Conservation (phyloP, 2,797 vertebrate species). For the Aeoliscus strigatus region DNA sequence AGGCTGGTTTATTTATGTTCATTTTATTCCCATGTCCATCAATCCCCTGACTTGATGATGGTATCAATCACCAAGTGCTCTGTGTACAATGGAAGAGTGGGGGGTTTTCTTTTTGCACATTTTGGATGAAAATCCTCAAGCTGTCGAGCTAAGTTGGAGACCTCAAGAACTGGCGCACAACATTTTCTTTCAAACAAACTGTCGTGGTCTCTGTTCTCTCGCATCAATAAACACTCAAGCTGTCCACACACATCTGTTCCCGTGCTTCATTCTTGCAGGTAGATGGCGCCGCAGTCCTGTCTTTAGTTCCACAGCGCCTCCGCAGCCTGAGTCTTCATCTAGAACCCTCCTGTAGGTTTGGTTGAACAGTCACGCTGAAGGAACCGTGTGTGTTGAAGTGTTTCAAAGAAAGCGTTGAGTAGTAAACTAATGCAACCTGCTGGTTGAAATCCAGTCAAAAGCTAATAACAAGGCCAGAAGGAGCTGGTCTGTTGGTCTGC, state of each 20-base stretch:
- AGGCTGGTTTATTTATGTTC: slow-evolving; percentile 1
- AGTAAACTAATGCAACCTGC: slow-evolving; percentile 5
- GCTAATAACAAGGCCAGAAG: slow-evolving; percentile 17
- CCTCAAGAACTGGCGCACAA: background rate
- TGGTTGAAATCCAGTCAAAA: slow-evolving; percentile 4
- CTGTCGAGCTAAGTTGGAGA: slow-evolving; percentile 20
- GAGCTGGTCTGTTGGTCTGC: slow-evolving; percentile 21
- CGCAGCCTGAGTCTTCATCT: too few relatives aligned
- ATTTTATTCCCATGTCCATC: slow-evolving; percentile 11
- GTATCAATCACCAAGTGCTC: slow-evolving; percentile 37
- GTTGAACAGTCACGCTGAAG: background rate
- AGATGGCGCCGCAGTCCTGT: slow-evolving; percentile 41
- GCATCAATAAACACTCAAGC: slow-evolving; percentile 43
- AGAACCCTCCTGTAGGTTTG: too few relatives aligned
- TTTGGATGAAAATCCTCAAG: slow-evolving; percentile 9
- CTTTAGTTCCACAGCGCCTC: slow-evolving; percentile 2
- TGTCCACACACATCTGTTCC: background rate
- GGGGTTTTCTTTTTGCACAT: slow-evolving; percentile 14
- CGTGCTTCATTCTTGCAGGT: slow-evolving; percentile 5
- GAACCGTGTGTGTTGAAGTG: background rate
- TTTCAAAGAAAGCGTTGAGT: background rate
- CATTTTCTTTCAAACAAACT: slow-evolving; percentile 1
- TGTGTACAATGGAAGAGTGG: slow-evolving; percentile 8
- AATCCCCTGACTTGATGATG: slow-evolving; percentile 15
- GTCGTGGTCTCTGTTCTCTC: slow-evolving; percentile 10